Conservation (phyloP, 2,888 invertebrate species). For the Glaucopsyche alexis region DNA sequence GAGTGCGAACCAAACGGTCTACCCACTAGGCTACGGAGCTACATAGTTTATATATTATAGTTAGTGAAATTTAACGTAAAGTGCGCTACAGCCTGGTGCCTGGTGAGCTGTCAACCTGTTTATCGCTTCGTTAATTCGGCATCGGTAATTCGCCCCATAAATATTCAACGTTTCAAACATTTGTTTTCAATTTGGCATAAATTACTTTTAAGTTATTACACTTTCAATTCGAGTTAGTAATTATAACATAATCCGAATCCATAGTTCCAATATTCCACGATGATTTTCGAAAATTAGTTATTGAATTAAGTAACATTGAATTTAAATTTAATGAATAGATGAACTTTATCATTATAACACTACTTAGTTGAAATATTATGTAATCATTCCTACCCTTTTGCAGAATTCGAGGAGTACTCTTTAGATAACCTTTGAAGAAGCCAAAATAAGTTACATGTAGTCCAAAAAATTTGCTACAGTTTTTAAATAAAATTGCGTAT, state of each 20-base stretch:
- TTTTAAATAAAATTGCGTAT: too few relatives aligned
- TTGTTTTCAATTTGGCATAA: conserved; percentile 17
- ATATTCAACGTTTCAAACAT: conserved; percentile 20
- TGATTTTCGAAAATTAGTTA: neutral
- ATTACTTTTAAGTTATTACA: neutral
- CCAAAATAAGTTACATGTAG: too few relatives aligned
- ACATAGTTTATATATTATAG: too few relatives aligned
- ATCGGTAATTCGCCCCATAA: conserved; percentile 10
- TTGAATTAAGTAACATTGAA: neutral
- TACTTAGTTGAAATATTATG: too few relatives aligned
- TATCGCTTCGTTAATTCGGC: conserved; percentile 22
- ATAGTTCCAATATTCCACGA: neutral
- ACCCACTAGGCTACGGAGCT: too few relatives aligned
- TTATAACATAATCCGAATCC: neutral
- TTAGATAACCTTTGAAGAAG: too few relatives aligned
- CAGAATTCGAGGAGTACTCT: too few relatives aligned
- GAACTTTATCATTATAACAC: too few relatives aligned
- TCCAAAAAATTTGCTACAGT: too few relatives aligned
- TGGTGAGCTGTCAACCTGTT: conserved; percentile 10
- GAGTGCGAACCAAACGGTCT: too few relatives aligned
- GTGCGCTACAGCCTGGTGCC: neutral
- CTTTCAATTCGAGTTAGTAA: neutral
- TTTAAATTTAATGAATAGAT: too few relatives aligned
- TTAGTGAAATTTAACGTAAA: neutral
- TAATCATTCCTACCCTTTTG: too few relatives aligned